Evolutionary conservation across 1,140 invertebrate species (phyloP).

Genomic region (Armadillidium nasatum): DNA sequence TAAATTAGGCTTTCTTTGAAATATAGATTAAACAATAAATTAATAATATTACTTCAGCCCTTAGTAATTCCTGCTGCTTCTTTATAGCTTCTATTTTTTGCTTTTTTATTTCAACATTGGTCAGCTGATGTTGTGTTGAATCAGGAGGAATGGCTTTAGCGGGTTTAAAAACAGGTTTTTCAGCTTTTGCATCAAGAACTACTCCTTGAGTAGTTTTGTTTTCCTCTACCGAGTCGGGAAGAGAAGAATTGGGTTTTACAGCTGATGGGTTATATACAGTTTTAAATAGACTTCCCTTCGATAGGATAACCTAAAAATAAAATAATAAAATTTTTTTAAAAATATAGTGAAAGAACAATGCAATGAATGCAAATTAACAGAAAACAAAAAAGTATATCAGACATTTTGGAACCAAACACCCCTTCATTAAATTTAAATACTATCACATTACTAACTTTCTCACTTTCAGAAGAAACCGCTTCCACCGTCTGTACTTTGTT

Average conservation of each 20-base stretch:
- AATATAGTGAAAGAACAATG: too few species aligned
- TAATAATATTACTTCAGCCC: too few species aligned
- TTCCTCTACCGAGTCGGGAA: slow-evolving; percentile 37
- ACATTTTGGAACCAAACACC: too few species aligned
- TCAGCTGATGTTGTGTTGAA: slow-evolving; percentile 19
- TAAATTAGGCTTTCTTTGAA: too few species aligned
- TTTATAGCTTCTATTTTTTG: slow-evolving; percentile 58
- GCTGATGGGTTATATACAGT: slow-evolving; percentile 54
- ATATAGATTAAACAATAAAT: too few species aligned
- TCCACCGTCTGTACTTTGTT: slow-evolving; percentile 28
- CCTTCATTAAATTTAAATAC: too few species aligned
- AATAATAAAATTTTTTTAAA: not conserved
- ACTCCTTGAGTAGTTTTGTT: not conserved
- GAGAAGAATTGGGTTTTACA: slow-evolving; percentile 46
- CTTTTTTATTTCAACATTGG: slow-evolving; percentile 31
- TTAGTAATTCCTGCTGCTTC: slow-evolving; percentile 60
- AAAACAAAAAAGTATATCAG: too few species aligned
- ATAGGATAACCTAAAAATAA: slow-evolving; percentile 42
- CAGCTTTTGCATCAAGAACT: not conserved
- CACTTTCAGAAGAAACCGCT: slow-evolving; percentile 24
- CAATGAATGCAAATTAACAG: too few species aligned
- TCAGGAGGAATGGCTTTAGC: slow-evolving; percentile 20
- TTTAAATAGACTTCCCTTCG: slow-evolving; percentile 51
- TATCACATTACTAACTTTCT: slow-evolving; percentile 29
- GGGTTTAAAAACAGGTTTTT: not conserved